A percentile compares a stretch with the other conserved stretches of the same genome.
These are phyloP conservation scores for Microcebus ravelobensis DNA, from an alignment of 2,113 vertebrate genomes.

Conservation along the genomic window DNA sequence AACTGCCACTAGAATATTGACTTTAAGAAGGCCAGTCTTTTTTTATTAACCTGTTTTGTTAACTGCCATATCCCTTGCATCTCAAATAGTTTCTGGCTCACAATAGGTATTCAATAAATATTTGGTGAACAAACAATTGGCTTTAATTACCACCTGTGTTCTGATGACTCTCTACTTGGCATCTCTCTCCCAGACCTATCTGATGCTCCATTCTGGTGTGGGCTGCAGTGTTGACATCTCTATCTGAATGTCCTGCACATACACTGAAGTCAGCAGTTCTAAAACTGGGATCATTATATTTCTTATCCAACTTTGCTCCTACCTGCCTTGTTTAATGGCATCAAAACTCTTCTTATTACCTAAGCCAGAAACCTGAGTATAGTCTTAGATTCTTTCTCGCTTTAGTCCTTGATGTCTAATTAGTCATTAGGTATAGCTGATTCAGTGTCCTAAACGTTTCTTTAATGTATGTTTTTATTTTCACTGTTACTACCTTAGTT, in stretches of 20 bases:
- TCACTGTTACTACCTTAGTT: neutral
- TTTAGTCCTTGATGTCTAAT: neutral
- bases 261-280: conserved; percentile 51
- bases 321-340: neutral
- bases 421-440: neutral
- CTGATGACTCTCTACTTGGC: neutral
- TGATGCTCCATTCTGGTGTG: neutral
- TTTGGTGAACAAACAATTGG: conserved; percentile 5
- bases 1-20: neutral
- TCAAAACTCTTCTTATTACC: neutral
- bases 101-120: conserved; percentile 13
- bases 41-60: neutral
- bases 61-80: neutral
- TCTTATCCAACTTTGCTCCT: neutral
- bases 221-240: neutral
- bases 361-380: conserved; percentile 4
- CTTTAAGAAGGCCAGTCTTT: neutral
- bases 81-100: conserved; percentile 34
- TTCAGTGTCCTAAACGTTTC: neutral
- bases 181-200: neutral
- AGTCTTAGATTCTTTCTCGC: neutral
- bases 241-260: neutral
- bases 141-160: neutral
- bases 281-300: neutral
- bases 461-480: neutral